A percentile compares a stretch with the other conserved stretches of the same genome.
These are phyloP conservation scores for Rhinichthys osculus DNA, from an alignment of 2,797 vertebrate species.

Conservation along the genomic window DNA sequence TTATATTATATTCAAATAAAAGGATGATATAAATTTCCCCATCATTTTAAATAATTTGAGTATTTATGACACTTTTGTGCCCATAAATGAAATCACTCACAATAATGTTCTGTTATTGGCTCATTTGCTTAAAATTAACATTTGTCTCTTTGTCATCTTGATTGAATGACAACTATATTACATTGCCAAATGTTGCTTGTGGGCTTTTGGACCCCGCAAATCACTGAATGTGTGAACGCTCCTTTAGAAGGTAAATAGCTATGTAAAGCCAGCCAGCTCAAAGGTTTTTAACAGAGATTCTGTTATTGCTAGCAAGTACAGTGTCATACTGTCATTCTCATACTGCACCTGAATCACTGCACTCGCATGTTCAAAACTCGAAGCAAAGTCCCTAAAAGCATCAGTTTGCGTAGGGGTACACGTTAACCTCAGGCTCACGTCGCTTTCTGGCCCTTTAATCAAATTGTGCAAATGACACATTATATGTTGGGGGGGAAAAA, in stretches of 20 bases:
- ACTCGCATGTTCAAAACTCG: not conserved
- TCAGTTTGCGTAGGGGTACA: conserved; percentile 32
- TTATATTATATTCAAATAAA: not conserved
- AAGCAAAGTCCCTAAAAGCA: conserved; percentile 31
- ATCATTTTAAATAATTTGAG: not conserved
- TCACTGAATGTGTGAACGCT: not conserved
- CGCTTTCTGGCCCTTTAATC: conserved; percentile 20
- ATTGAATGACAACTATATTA: not conserved
- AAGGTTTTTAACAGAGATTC: not conserved
- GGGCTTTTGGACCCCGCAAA: not conserved
- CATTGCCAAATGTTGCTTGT: not conserved
- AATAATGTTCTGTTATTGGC: not conserved
- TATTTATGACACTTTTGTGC: not conserved
- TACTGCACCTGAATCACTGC: not conserved
- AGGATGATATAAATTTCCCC: not conserved
- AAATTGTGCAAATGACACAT: conserved; percentile 45
- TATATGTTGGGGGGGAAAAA: conserved; percentile 19
- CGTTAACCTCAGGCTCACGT: conserved; percentile 26
- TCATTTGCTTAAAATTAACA: not conserved
- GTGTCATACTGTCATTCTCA: not conserved
- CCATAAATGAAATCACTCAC: not conserved
- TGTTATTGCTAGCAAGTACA: not conserved
- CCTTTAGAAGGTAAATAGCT: not conserved
- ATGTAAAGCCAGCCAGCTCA: not conserved
- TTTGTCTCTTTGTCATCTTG: not conserved